Evolutionary conservation across 2,888 invertebrate species (phyloP).

Genomic region (Tenthredo notha): DNA sequence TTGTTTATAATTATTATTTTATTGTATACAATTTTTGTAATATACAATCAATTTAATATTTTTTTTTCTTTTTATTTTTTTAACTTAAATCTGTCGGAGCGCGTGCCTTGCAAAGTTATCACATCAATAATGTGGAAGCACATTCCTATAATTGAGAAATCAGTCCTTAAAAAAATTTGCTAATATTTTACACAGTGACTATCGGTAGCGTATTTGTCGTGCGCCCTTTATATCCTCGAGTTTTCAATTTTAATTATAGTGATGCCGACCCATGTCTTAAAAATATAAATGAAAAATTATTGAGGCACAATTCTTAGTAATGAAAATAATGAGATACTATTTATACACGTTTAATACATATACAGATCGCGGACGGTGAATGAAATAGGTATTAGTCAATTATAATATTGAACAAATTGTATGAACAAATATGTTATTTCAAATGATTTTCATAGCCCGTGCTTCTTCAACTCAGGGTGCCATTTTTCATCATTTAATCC

Average conservation of each 20-base stretch:
- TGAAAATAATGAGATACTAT: slow-evolving; percentile 3
- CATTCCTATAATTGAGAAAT: slow-evolving; percentile 5
- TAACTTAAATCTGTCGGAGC: slow-evolving; percentile 29
- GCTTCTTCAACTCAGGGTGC: slow-evolving; percentile 76
- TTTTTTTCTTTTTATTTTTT: neutral
- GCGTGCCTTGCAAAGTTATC: slow-evolving; percentile 39
- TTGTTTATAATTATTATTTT: slow-evolving; percentile 41
- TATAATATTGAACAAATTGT: slow-evolving; percentile 28
- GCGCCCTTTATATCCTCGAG: neutral
- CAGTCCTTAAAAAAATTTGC: neutral
- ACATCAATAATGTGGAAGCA: slow-evolving; percentile 11
- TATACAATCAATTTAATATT: neutral
- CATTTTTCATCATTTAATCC: slow-evolving; percentile 66
- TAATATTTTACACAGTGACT: neutral
- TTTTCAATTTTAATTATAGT: slow-evolving; percentile 11
- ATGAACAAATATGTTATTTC: slow-evolving; percentile 51
- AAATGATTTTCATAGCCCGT: slow-evolving; percentile 64
- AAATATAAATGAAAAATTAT: neutral
- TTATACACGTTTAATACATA: slow-evolving; percentile 23
- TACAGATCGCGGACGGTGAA: slow-evolving; percentile 8
- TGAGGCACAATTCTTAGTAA: neutral
- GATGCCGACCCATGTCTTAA: neutral
- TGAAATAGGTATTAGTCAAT: slow-evolving; percentile 33
- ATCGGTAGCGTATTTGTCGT: neutral
- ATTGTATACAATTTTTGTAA: slow-evolving; percentile 48